Conservation (phyloP, 2,113 vertebrate genomes). For the Tetrax tetrax region DNA sequence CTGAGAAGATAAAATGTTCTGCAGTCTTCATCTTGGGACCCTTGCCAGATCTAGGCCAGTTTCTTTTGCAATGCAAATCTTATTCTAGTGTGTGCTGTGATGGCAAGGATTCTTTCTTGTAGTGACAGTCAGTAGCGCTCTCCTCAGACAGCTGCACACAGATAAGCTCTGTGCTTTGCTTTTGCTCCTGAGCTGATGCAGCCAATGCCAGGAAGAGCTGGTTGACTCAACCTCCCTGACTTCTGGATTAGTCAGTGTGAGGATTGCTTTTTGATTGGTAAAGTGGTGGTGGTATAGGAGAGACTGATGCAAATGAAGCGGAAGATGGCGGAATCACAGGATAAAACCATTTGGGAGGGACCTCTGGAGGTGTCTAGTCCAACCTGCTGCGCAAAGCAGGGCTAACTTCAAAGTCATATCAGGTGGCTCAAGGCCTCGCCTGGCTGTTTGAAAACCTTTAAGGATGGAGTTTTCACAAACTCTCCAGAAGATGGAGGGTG, state of each 20-base stretch:
- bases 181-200: neutral
- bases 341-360: neutral
- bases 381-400: neutral
- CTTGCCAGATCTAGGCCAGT: neutral
- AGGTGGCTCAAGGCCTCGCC: neutral
- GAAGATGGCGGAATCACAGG: neutral
- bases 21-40: neutral
- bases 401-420: neutral
- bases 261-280: neutral
- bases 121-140: neutral
- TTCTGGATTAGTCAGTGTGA: neutral
- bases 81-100: neutral
- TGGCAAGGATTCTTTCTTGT: neutral
- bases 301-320: neutral
- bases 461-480: neutral
- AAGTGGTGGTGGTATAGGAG: neutral
- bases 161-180: neutral
- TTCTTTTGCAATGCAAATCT: neutral
- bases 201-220: rapidly evolving
- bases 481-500: neutral
- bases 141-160: neutral
- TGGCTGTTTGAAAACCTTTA: neutral
- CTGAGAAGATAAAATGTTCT: neutral
- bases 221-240: neutral
- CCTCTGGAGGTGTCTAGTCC: neutral